Base-by-base conservation (phyloP, 2,888 invertebrate genomes). In the Criorhina ranunculi region DNA sequence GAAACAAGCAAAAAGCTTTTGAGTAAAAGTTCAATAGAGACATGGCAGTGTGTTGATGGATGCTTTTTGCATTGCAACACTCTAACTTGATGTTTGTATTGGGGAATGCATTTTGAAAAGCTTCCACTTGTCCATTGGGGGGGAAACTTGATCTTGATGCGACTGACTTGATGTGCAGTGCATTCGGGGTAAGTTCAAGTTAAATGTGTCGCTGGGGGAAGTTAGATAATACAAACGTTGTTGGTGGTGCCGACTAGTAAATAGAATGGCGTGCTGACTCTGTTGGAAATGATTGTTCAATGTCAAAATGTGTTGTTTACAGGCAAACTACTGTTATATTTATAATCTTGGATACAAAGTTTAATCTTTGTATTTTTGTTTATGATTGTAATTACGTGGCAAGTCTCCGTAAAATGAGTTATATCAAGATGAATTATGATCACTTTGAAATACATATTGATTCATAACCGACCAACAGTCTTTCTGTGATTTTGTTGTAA, bases 121-220 rank as follows among this genome's bases (percentile, higher is more conserved):
- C 69, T 76, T 76, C 9, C 46, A 60, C 60, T 59, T 60, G 46
- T 29, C 19, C 31, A 57, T 19, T 64, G 51, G 42, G 42, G n/a
- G 51, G 24, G 53, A 60, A 79, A 73, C 73, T 73, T 79, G 83
- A 83, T 83, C 82, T 83, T 78, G 51, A 55, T 60, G 53, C 40
- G 29, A 53, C 57, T 15, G 60, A 51, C 37, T 57, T 59, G 37
- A 44, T 49, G 53, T 40, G 46, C 66, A 73, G 53, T 40, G 46
- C 66, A 73, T 67, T 73, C 46, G 40, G 67, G 78, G 73, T 59
- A 83, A 83, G 83, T 83, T 83, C 83, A 83, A 83, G 79, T 78
- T 67, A 60, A 83, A 57, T 79, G 79, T 83, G 73, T 79, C 72
- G 79, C 49, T 67, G 73, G 67, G 55, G 79, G 46, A 77, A 51